Base-by-base conservation (phyloP, 2,888 invertebrate species). In the Drosophila ezoana region DNA sequence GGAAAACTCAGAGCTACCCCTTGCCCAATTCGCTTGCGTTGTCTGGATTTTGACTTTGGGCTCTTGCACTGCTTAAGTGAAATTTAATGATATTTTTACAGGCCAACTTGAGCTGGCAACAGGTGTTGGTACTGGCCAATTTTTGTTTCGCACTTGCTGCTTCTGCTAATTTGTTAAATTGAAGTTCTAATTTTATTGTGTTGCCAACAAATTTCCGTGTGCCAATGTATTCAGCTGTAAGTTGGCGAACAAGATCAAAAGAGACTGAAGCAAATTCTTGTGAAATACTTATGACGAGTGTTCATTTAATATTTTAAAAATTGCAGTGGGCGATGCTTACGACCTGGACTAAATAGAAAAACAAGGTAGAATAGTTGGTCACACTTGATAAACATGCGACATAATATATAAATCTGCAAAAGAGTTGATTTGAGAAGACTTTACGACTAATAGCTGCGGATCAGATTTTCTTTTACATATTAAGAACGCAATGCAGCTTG, bases 51-150 rank as follows among this genome's bases (percentile, higher is more conserved):
- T 76, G 56, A 53, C 68, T 68, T 64, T 28, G 28, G 69, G 49
- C 57, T 62, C 47, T 73, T 57, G 69, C 60, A 56, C 53, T 59
- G 82, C 85, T 87, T 85, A 87, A 83, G 86, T 76, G 79, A 87
- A 87, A 79, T 83, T 83, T 85, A 83, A 83, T 82, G 88, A 79
- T 82, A 81, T 85, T 73, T 73, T 75, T 66, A 59, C 74, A 49
- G 60, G 64, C 68, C 66, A 80, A 74, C 58, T 59, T 65, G 57
- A 54, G 18, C 13, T 49, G 56, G 58, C 87, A 87, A 83, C 82
- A 83, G 83, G 86, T 87, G 83, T 38, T 40, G 60, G 45, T 51
- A 45, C 53, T 58, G 56, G 76, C 47, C 62, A 65, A 48, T 63
- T 58, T 51, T 51, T 23, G 53, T 51, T 66, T 53, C 20, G 48